Percentiles rank a stretch among this genome's conserved stretches.
These are phyloP conservation scores for Hoplias malabaricus DNA, from an alignment of 2,113 vertebrate species.

Conservation along the genomic window DNA sequence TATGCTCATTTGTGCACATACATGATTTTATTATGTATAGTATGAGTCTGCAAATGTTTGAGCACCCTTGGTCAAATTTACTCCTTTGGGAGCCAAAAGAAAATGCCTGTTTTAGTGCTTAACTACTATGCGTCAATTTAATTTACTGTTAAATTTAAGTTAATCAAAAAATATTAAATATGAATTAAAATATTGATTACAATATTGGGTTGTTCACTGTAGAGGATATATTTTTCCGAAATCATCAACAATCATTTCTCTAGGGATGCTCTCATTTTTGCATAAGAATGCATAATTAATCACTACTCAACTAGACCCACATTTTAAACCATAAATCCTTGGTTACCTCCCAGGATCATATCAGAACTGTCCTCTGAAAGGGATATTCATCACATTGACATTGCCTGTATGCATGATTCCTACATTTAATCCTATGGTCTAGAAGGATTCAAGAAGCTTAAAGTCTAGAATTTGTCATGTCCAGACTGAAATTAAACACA, in stretches of 20 bases:
- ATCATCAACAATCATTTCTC: too few relatives aligned
- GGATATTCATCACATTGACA: neutral
- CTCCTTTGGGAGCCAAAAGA: too few relatives aligned
- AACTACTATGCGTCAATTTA: too few relatives aligned
- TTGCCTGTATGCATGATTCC: neutral
- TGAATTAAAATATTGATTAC: too few relatives aligned
- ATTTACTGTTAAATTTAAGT: too few relatives aligned
- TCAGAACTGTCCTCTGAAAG: neutral
- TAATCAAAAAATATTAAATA: too few relatives aligned
- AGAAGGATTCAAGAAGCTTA: constrained; percentile 10
- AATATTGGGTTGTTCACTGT: too few relatives aligned
- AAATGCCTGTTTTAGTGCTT: too few relatives aligned
- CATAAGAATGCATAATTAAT: neutral
- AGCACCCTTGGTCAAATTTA: too few relatives aligned
- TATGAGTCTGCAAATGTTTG: too few relatives aligned
- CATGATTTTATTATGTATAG: neutral
- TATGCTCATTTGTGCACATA: neutral
- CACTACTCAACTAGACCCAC: neutral
- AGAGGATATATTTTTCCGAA: too few relatives aligned
- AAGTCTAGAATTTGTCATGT: constrained; percentile 15
- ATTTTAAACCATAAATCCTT: neutral
- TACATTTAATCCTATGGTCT: neutral
- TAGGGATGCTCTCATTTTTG: too few relatives aligned
- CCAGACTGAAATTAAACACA: constrained; percentile 34
- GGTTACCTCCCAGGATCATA: neutral